These are phyloP conservation scores for Limnephilus lunatus DNA, from an alignment of 2,888 invertebrate genomes.

Conservation along the genomic window DNA sequence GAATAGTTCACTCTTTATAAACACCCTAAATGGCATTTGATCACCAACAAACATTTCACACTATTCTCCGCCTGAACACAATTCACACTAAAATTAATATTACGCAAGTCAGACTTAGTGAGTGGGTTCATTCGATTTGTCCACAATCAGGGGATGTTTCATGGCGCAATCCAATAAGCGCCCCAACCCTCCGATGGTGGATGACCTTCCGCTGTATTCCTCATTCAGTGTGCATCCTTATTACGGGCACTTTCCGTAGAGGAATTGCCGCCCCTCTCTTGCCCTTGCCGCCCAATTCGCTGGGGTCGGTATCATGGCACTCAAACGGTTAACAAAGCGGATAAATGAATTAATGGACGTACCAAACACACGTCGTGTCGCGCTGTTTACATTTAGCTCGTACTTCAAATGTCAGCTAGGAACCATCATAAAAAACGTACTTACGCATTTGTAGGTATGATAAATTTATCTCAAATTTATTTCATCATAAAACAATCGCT, in stretches of 20 bases:
- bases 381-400: neutral
- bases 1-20: neutral
- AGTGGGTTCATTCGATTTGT: constrained; percentile 56
- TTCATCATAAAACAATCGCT: no score
- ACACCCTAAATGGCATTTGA: constrained; percentile 3
- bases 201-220: constrained; percentile 39
- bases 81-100: neutral
- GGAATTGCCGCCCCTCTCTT: constrained; percentile 12
- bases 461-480: no score
- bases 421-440: no score
- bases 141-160: constrained; percentile 62
- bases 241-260: constrained; percentile 34
- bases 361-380: neutral
- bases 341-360: neutral
- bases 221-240: constrained; percentile 44
- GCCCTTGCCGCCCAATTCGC: neutral
- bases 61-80: neutral
- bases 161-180: constrained; percentile 59
- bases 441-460: no score
- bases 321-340: constrained; percentile 38
- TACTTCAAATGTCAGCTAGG: no score
- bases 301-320: constrained; percentile 30
- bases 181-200: constrained; percentile 14
- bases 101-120: constrained; percentile 17
- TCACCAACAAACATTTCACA: neutral